A percentile compares a stretch with the other conserved stretches of the same genome.
phyloP scores from a whole-genome alignment of 2,113 vertebrate genomes.

The Campylomormyrus numenius region DNA sequence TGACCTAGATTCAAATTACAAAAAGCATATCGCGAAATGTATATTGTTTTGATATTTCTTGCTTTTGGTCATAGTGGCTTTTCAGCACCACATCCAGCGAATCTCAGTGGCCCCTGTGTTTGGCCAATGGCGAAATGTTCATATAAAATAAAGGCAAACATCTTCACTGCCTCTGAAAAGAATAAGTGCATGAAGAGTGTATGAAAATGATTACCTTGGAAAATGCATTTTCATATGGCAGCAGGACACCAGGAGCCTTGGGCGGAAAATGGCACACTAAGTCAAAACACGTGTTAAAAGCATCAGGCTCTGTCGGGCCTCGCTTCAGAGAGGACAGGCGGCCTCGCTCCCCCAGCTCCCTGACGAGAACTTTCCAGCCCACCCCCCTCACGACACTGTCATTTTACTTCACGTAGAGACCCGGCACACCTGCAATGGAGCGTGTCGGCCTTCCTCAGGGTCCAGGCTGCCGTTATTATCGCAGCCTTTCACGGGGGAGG shows the following conservation, averaged over 20 bases:
- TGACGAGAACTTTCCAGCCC: neutral
- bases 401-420: neutral
- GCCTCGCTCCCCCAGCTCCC: neutral
- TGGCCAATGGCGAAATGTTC: neutral
- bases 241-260: neutral
- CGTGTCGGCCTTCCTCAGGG: neutral
- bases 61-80: neutral
- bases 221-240: neutral
- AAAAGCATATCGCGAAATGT: neutral
- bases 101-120: neutral
- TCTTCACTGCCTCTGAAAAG: neutral
- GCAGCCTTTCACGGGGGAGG: neutral
- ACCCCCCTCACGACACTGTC: neutral
- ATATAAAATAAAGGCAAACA: neutral
- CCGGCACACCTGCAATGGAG: neutral
- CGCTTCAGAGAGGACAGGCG: neutral
- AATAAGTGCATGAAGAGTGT: neutral
- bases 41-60: neutral
- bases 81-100: neutral
- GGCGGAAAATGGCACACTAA: neutral
- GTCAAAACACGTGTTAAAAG: constrained; percentile 8
- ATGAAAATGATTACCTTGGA: neutral
- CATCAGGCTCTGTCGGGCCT: neutral
- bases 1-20: neutral
- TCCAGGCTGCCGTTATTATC: neutral